Percentiles rank a stretch among this genome's conserved stretches.
Evolutionary conservation across 2,113 vertebrate species (phyloP).

Genomic region (Procavia capensis): DNA sequence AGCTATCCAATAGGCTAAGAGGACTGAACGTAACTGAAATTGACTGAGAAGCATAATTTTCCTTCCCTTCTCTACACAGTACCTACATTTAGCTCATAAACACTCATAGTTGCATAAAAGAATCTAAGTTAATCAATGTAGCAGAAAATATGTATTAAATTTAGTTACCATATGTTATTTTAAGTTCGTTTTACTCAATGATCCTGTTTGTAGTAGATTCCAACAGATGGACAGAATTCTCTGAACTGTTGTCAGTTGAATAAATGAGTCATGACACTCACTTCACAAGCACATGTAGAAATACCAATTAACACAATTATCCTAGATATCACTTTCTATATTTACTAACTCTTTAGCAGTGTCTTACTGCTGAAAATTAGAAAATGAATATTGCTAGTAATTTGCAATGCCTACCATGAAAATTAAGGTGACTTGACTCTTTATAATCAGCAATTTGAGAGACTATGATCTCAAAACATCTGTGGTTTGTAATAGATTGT

Average conservation of each 20-base stretch:
- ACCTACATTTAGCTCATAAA: not conserved
- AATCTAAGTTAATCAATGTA: not conserved
- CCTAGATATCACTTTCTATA: not conserved
- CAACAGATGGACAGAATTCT: conserved; percentile 54
- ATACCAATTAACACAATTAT: conserved; percentile 3
- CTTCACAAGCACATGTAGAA: conserved; percentile 18
- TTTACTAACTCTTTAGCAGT: not conserved
- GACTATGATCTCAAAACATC: conserved; percentile 25
- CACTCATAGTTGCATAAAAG: not conserved
- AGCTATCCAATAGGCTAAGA: accelerated
- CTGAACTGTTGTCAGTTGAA: not conserved
- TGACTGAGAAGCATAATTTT: not conserved
- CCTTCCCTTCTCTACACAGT: not conserved
- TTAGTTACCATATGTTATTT: conserved; percentile 9
- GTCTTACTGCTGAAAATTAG: not conserved
- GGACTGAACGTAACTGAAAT: not conserved
- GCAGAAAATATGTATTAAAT: not conserved
- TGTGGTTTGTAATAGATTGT: not conserved
- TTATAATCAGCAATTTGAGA: conserved; percentile 36
- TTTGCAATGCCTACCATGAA: not conserved
- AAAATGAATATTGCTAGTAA: not conserved
- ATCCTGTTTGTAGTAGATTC: not conserved
- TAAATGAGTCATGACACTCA: not conserved
- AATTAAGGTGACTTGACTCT: conserved; percentile 12
- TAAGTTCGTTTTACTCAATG: conserved; percentile 43